Conservation (phyloP, 2,797 vertebrate species). For the Lutjanus campechanus region DNA sequence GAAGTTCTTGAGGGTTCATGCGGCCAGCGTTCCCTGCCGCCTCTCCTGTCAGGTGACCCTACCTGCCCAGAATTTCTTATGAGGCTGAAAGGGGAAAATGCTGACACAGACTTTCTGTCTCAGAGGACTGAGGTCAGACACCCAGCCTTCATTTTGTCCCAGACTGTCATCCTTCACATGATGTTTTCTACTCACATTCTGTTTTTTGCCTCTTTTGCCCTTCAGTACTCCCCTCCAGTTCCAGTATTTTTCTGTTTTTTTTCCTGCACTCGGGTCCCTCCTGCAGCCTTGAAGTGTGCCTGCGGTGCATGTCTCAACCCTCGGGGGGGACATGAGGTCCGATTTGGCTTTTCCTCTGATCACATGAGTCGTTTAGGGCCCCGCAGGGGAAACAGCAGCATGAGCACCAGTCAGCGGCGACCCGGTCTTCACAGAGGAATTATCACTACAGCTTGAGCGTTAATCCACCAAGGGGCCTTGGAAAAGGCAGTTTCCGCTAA, state of each 20-base stretch:
- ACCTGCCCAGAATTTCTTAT: slow-evolving; percentile 18
- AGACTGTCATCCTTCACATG: slow-evolving; percentile 18
- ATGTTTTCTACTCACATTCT: neutral
- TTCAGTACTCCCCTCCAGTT: neutral
- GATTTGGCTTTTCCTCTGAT: slow-evolving; percentile 25
- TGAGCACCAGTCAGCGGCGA: slow-evolving; percentile 23
- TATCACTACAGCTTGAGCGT: slow-evolving; percentile 28
- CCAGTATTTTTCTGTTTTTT: neutral
- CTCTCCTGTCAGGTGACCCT: slow-evolving; percentile 33
- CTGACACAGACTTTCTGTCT: slow-evolving; percentile 41
- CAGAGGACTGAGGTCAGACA: slow-evolving; percentile 11
- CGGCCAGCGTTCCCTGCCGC: neutral
- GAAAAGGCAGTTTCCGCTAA: slow-evolving; percentile 41
- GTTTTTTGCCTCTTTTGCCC: neutral
- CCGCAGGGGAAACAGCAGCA: neutral
- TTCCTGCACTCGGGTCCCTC: neutral
- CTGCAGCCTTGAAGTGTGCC: slow-evolving; percentile 5
- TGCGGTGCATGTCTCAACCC: neutral
- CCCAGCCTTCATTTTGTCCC: slow-evolving; percentile 7
- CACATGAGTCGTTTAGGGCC: slow-evolving; percentile 19
- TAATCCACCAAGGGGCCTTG: slow-evolving; percentile 48
- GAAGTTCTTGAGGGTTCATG: neutral
- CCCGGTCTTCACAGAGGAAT: slow-evolving; percentile 32
- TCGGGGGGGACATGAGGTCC: neutral
- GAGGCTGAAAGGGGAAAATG: slow-evolving; percentile 20